Conservation (phyloP, 2,113 vertebrate genomes). For the Perccottus glenii region DNA sequence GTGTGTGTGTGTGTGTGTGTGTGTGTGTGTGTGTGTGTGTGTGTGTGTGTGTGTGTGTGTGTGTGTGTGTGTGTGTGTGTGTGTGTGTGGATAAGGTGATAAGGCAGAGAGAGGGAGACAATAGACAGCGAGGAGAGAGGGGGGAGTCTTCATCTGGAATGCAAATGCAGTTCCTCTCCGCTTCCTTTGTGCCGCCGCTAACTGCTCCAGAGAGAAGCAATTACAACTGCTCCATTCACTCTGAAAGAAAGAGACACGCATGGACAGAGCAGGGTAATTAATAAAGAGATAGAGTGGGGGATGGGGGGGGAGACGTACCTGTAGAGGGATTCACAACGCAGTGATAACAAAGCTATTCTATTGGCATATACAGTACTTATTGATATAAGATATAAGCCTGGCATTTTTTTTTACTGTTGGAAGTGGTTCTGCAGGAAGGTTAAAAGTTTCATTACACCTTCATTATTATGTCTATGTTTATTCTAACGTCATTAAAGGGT, state of each 20-base stretch:
- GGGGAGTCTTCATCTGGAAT: slow-evolving; percentile 71
- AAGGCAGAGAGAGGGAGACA: slow-evolving; percentile 61
- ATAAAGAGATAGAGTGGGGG: slow-evolving; percentile 69
- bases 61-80: slow-evolving; percentile 34
- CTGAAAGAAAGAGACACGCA: slow-evolving; percentile 71
- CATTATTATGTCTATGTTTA: too few relatives aligned
- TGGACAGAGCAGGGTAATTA: slow-evolving; percentile 75
- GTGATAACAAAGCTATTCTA: slow-evolving; percentile 34
- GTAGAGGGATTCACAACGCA: slow-evolving; percentile 45
- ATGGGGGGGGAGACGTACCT: slow-evolving; percentile 47
- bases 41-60: slow-evolving; percentile 33
- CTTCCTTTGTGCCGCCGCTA: slow-evolving; percentile 73
- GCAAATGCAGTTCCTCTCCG: slow-evolving; percentile 76
- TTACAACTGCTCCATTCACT: slow-evolving; percentile 77
- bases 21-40: slow-evolving; percentile 31
- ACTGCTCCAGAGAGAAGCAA: slow-evolving; percentile 78
- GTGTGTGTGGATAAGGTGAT: slow-evolving; percentile 47
- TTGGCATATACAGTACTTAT: too few relatives aligned
- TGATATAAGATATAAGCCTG: too few relatives aligned
- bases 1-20: slow-evolving; percentile 35
- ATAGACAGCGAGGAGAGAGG: slow-evolving; percentile 38
- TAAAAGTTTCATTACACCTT: too few relatives aligned
- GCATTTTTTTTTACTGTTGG: too few relatives aligned
- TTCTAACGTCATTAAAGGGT: too few relatives aligned
- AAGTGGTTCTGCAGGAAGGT: too few relatives aligned